Evolutionary conservation across 2,797 vertebrate species (phyloP), one percentile per base, ranked within the genome.

Genomic region (Centroberyx gerrardi): DNA sequence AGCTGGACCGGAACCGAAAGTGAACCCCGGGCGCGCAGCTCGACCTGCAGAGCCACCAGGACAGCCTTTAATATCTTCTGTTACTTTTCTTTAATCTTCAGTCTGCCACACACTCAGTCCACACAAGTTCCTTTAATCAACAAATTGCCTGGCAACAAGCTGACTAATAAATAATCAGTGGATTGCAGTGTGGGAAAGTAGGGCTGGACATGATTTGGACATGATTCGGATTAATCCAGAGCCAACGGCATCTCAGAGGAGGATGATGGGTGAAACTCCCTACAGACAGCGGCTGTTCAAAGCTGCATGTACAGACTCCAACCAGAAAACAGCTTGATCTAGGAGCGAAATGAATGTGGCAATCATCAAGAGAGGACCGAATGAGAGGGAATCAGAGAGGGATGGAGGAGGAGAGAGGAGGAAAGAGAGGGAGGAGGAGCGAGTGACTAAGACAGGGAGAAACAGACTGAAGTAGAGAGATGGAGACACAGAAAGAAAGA

Each of bases 61-160:
- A 18, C 33, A 5, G 2, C 33, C 31, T 6, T 67, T 49, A 56
- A 31, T 17, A 15, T 2, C 22, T 51, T 18, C 56, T 4, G 2
- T 51, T 27, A 14, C 40, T 33, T 3, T 40, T 29, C 52, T 66
- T 69, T 66, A 72, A 44, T 66, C 64, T 44, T 60, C 68, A 33
- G 53, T 27, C 22, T 46, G n/a, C 17, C 62, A 48, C 54, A 64
- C 46, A 55, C 63, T 10, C 60, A 27, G 22, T 56, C 69, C 59
- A 44, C n/a, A n/a, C 6, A 33, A 46, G n/a, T n/a, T 55, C 63
- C 44, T 71, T 74, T 82, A 70, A 80, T 82, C 69, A 81, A 87
- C 85, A 72, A 83, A 81, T 58, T 29, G 62, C 70, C 63, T 51
- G 63, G 80, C 72, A 76, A 60, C 52, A 15, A 63, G 73, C 53